Base-by-base conservation (phyloP, 2,797 vertebrate genomes). In the Tangara arthus region DNA sequence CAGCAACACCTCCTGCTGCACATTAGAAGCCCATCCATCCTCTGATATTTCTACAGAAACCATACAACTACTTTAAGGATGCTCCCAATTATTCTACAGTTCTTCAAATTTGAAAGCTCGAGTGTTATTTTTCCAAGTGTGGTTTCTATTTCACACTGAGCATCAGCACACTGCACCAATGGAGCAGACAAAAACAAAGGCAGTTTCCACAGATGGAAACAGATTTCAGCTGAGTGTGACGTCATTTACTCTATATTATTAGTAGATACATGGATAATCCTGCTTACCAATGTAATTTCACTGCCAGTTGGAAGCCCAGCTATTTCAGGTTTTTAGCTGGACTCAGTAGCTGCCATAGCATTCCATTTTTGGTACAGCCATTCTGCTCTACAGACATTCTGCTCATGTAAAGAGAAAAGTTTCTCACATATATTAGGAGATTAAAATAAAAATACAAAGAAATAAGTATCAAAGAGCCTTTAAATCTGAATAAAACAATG, bases 221-320 rank as follows among this genome's bases (percentile, higher is more conserved):
- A 61, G 90, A 93, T 93, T 97, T 96, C 93, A 97, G 93, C 90
- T 1, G 17, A 96, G 64, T 66, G 49, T 78, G 82, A 92, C 9
- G 4, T 70, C 20, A 93, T 96, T 97, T 95, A 96, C 77, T 95
- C 86, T 52, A 80, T 95, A 96, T 90, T 86, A 93, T 76, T 57
- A 64, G 69, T 68, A 97, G 66, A 91, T 95, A 94, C 49, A 93
- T 30, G 56, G 93, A 91, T 89, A 93, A 96, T 92, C 94, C 94
- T 87, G 91, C 46, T 95, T 94, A 97, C 92, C 70, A 88, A 59
- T 56, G 77, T 90, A 27, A 84, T 93, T 92, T 87, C 46, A 55
- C 39, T 92, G 82, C 59, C 92, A 92, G 92, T 68, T 93, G 53
- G 91, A 85, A 30, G 26, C 79, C 72, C 68, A 68, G 76, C 75